These are phyloP conservation scores for Parnassius smintheus DNA, from an alignment of 2,888 invertebrate species.

Conservation along the genomic window DNA sequence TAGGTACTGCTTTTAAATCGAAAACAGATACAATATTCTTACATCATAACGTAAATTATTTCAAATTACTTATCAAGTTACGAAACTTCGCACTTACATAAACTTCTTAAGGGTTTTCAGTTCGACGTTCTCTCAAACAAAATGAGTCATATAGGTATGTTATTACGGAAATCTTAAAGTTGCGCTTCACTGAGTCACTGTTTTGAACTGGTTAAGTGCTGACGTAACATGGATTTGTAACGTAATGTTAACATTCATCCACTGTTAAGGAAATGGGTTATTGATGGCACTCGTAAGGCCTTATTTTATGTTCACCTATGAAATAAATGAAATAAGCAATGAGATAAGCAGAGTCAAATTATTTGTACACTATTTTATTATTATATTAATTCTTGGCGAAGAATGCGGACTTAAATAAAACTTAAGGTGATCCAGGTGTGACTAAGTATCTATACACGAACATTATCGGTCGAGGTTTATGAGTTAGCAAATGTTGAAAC, in stretches of 20 bases:
- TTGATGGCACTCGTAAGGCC: conserved; percentile 11
- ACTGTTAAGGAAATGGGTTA: conserved; percentile 30
- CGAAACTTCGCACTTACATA: conserved; percentile 24
- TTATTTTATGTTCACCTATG: not conserved
- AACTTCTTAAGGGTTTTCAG: conserved; percentile 16
- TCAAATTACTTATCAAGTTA: conserved; percentile 1
- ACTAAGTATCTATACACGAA: not conserved
- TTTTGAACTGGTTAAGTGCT: conserved; percentile 35
- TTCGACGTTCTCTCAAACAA: conserved; percentile 19
- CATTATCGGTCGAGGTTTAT: not conserved
- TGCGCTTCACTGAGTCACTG: conserved; percentile 33
- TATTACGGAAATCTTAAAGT: conserved; percentile 26
- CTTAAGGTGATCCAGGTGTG: not conserved
- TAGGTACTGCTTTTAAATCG: too few species aligned
- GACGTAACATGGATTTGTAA: conserved; percentile 20
- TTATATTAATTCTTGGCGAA: too few species aligned
- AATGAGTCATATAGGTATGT: conserved; percentile 32
- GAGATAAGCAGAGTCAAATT: too few species aligned
- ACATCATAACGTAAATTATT: conserved; percentile 18
- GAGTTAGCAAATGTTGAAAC: conserved; percentile 17
- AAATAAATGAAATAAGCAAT: too few species aligned
- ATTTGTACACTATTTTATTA: too few species aligned
- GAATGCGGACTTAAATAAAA: too few species aligned
- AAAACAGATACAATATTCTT: conserved; percentile 7
- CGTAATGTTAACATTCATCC: conserved; percentile 24